A percentile compares a stretch with the other conserved stretches of the same genome.
These are phyloP conservation scores for Hyles lineata DNA, from an alignment of 2,888 invertebrate genomes.

Conservation along the genomic window DNA sequence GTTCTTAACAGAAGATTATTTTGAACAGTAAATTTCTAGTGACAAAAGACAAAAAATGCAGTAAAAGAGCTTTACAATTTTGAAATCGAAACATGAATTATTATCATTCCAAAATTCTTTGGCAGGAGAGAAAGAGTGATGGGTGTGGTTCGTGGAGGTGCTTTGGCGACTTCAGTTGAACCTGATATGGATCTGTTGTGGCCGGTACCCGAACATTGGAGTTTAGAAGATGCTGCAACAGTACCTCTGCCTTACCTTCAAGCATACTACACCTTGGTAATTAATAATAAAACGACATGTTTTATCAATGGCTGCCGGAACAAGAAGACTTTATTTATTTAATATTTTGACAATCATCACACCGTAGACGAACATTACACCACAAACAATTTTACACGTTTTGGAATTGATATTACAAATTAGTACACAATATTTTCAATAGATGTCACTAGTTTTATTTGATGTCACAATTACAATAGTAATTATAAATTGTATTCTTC, in stretches of 20 bases:
- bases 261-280: conserved; percentile 52
- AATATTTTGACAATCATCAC: too few relatives aligned
- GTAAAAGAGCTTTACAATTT: too few relatives aligned
- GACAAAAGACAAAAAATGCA: too few relatives aligned
- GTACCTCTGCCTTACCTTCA: conserved; percentile 88
- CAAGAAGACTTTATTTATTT: not conserved
- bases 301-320: not conserved
- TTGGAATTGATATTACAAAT: too few relatives aligned
- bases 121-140: not conserved
- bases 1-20: too few relatives aligned
- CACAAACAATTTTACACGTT: too few relatives aligned
- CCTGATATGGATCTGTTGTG: conserved; percentile 60
- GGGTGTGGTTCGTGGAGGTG: not conserved
- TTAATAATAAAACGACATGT: conserved; percentile 34
- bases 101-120: not conserved
- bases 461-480: too few relatives aligned
- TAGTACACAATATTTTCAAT: too few relatives aligned
- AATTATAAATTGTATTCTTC: too few relatives aligned
- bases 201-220: conserved; percentile 87
- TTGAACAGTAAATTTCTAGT: too few relatives aligned
- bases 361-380: too few relatives aligned
- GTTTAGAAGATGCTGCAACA: conserved; percentile 87
- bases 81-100: not conserved
- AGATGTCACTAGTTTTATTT: too few relatives aligned
- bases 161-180: not conserved